phyloP scores from a whole-genome alignment of 2,888 invertebrate species.

The Phaonia tiefii region DNA sequence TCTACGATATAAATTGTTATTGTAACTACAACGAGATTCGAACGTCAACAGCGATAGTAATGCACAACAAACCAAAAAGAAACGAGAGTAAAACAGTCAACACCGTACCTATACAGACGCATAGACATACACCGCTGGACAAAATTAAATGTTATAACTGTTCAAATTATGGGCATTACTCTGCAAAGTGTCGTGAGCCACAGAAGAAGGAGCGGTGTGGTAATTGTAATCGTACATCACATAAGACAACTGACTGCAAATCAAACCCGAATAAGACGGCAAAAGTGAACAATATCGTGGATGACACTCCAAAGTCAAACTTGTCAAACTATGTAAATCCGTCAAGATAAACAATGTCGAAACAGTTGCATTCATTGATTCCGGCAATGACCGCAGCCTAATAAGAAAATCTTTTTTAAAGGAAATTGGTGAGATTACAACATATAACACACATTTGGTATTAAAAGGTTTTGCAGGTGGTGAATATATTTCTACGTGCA shows the following conservation, averaged over 20 bases:
- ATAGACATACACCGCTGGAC: neutral
- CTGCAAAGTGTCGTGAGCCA: neutral
- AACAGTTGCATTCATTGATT: slow-evolving; percentile 47
- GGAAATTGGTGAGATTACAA: neutral
- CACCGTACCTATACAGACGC: no score
- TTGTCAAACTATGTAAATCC: slow-evolving; percentile 9
- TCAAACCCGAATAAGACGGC: no score
- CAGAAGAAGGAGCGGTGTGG: neutral
- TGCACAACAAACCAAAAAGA: no score
- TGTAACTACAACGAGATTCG: slow-evolving; percentile 55
- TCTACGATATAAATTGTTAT: slow-evolving; percentile 41
- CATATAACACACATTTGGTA: no score
- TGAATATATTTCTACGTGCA: slow-evolving; percentile 37
- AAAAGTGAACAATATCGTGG: neutral
- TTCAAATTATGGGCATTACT: neutral
- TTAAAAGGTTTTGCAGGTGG: slow-evolving; percentile 60
- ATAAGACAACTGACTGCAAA: neutral
- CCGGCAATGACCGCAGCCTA: slow-evolving; percentile 47
- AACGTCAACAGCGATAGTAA: neutral
- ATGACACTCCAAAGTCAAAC: neutral
- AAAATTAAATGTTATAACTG: neutral
- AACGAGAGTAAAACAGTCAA: neutral
- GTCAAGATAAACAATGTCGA: slow-evolving; percentile 4
- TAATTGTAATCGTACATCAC: neutral
- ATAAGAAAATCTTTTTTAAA: slow-evolving; percentile 49